Base-by-base conservation (phyloP, 2,888 invertebrate species). In the Himalopsyche anomala region DNA sequence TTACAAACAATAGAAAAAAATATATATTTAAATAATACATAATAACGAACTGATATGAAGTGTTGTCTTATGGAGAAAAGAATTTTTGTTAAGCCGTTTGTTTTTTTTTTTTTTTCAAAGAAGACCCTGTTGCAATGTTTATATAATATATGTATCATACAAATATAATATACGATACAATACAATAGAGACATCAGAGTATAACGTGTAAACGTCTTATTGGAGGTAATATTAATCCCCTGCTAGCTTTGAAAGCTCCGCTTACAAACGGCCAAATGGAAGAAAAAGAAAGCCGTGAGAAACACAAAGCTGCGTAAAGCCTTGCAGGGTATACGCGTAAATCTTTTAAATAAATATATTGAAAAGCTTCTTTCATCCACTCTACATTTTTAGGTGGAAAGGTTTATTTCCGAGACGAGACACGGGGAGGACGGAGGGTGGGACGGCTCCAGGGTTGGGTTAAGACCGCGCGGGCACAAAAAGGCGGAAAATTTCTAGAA, bases 341-440 rank as follows among this genome's bases (percentile, higher is more conserved):
- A 85, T 82, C 82, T 82, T 85, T 82, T 62, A 85, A 85, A 85
- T 82, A 85, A 85, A 85, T 81, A 82, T 80, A 85, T 82, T 85
- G 82, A 85, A 82, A 85, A 85, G 82, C 85, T 62, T 81, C 85
- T 81, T 81, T 85, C 74, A 85, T 85, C 85, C 85, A 81, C 81
- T 85, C 62, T 40, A 81, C 74, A 56, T 55, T 84, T 81, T 81
- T 56, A 62, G 62, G 62, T 56, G 81, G 81, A 85, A 81, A 62
- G 85, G 62, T 85, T 81, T 62, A 81, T 82, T 82, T 82, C 80
- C 45, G 54, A 54, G 80, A 36, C 80, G 51, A 79, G 80, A 84
- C 80, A 55, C 40, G 55, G 62, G 15, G 51, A 74, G 19, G 38
- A 19, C 74, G 74, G 19, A 74, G 74, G 17, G 45, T 4, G 19